Base-by-base conservation (phyloP, 2,797 vertebrate genomes). In the Malacoctenus gilli region DNA sequence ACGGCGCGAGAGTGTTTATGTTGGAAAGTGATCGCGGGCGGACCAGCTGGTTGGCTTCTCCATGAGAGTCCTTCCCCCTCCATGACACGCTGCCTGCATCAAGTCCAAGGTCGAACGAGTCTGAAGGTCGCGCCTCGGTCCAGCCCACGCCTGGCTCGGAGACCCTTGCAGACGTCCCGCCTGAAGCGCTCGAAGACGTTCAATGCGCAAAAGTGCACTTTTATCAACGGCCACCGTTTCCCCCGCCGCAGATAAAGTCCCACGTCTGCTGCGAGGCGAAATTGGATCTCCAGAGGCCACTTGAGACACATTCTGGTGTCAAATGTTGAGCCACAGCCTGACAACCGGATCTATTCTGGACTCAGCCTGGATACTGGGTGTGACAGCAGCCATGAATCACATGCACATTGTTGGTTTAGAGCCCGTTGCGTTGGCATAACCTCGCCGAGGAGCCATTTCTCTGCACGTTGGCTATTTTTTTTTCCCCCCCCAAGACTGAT, bases 241-340 rank as follows among this genome's bases (percentile, higher is more conserved):
- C 19, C 20, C 4, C 28, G 15, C 20, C 4, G 1, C 49, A 19
- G 41, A 53, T 28, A 8, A 19, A 70, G 72, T 49, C 28, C 61
- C 31, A 56, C 10, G 20, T 36, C n/a, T 74, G 31, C 19, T 42
- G 61, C 41, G 19, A 46, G 38, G 49, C 0, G 25, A 69, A 75
- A 70, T 39, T 14, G 23, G 25, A 77, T 70, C 64, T 31, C 52
- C 64, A 30, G 19, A 52, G 41, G 47, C 67, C 48, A 59, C 59
- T 54, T 48, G 65, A 79, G 73, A 60, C 10, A 4, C 20, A 15
- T 59, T 69, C 37, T 52, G 36, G 39, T 57, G 50, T 60, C 34
- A 51, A 57, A 38, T 19, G 11, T 31, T 52, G 35, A 63, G 37
- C 47, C 58, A 4, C 57, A 54, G 59, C 20, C 40, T 5, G 67